Percentiles rank a stretch among this genome's conserved stretches.
Evolutionary conservation across 2,888 invertebrate species (phyloP).

Genomic region (Lampropteryx suffumata): DNA sequence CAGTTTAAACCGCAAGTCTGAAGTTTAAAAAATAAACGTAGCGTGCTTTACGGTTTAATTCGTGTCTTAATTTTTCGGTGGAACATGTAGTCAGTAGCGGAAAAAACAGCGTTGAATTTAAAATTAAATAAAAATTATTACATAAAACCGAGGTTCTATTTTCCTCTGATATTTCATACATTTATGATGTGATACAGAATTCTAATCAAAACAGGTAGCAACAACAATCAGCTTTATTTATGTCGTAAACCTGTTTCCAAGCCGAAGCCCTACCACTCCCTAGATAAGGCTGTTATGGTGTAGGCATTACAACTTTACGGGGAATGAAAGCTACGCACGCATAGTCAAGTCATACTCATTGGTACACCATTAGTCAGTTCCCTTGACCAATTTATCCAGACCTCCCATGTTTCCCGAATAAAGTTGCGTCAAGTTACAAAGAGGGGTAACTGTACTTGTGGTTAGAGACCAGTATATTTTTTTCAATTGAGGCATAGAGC

Average conservation of each 20-base stretch:
- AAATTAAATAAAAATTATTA: too few species aligned
- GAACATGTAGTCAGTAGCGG: too few species aligned
- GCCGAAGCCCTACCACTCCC: conserved; percentile 23
- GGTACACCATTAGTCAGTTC: conserved; percentile 8
- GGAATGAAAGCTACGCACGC: conserved; percentile 56
- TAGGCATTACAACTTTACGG: conserved; percentile 37
- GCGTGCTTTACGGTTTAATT: too few species aligned
- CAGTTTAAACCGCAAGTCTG: too few species aligned
- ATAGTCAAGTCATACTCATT: conserved; percentile 45
- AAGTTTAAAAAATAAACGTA: too few species aligned
- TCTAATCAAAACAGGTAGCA: conserved; percentile 8
- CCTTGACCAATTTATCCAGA: conserved; percentile 46
- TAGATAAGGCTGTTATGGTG: conserved; percentile 25
- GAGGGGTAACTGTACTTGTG: conserved; percentile 40
- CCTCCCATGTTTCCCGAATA: conserved; percentile 38
- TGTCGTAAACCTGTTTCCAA: conserved; percentile 29
- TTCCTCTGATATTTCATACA: too few species aligned
- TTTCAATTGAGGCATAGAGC: conserved; percentile 69
- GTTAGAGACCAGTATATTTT: conserved; percentile 45
- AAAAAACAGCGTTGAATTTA: too few species aligned
- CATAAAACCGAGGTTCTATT: too few species aligned
- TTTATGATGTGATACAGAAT: neutral
- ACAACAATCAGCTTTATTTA: conserved; percentile 5
- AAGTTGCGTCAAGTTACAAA: conserved; percentile 33
- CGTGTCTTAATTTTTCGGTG: too few species aligned